phyloP scores from a whole-genome alignment of 2,797 vertebrate genomes.

The Notamacropus eugenii region DNA sequence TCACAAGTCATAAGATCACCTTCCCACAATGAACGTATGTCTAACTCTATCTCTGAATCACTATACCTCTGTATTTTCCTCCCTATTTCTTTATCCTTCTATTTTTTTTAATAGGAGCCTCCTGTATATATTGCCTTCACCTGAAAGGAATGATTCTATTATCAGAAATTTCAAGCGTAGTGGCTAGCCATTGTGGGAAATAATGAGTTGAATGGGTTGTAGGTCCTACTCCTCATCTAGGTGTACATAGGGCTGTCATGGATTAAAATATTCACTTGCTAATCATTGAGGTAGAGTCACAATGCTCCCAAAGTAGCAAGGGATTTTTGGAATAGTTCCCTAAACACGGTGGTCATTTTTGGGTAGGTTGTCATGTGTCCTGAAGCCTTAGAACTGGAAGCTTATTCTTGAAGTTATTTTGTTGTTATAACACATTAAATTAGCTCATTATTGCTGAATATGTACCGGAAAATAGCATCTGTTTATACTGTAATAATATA shows the following conservation, averaged over 20 bases:
- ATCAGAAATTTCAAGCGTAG: neutral
- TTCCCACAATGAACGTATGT: neutral
- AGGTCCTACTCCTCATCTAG: neutral
- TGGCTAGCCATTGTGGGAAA: neutral
- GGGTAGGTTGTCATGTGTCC: slow-evolving; percentile 66
- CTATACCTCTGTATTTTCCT: neutral
- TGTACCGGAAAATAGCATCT: slow-evolving; percentile 83
- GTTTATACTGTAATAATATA: slow-evolving; percentile 84
- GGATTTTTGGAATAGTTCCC: slow-evolving; percentile 39
- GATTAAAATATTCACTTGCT: neutral
- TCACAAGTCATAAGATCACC: too few relatives aligned
- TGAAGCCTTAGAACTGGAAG: slow-evolving; percentile 71
- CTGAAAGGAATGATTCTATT: neutral
- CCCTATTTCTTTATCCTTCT: neutral
- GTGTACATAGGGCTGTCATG: neutral
- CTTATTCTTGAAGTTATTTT: slow-evolving; percentile 81
- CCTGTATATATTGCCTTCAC: neutral
- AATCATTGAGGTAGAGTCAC: neutral
- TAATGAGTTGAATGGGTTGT: neutral
- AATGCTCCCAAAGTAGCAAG: neutral
- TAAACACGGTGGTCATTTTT: slow-evolving; percentile 66
- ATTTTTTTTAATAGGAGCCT: neutral
- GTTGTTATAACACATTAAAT: slow-evolving; percentile 82
- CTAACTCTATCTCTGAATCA: neutral
- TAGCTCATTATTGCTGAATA: slow-evolving; percentile 82